phyloP scores from a whole-genome alignment of 2,113 vertebrate species.

The Globicephala melas region DNA sequence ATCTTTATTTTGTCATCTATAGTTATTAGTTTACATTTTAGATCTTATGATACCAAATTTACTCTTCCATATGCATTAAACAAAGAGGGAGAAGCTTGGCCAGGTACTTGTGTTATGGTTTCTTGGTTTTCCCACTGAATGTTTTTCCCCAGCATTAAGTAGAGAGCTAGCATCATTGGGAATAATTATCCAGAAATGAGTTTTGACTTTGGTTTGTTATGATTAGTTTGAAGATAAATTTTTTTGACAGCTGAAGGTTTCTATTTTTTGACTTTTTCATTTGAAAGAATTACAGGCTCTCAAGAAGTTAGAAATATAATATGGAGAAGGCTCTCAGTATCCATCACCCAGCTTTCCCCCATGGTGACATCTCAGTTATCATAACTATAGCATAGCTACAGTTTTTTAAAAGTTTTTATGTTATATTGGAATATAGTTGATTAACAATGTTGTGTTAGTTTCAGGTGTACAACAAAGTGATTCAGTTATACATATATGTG shows the following conservation, averaged over 20 bases:
- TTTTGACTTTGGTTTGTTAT: slow-evolving; percentile 18
- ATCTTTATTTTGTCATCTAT: slow-evolving; percentile 21
- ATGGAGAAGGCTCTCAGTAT: neutral
- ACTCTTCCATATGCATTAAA: neutral
- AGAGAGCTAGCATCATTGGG: neutral
- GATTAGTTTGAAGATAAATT: neutral
- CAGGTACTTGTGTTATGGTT: neutral
- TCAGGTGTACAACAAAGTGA: neutral
- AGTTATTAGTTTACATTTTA: neutral
- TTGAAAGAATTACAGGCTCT: neutral
- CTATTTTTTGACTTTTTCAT: neutral
- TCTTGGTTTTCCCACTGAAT: neutral
- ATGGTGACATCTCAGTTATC: neutral
- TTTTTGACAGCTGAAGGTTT: slow-evolving; percentile 38
- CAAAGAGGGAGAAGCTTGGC: neutral
- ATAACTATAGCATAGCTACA: neutral
- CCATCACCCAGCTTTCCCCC: neutral
- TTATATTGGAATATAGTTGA: neutral
- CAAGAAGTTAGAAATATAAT: neutral
- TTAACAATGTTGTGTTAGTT: neutral
- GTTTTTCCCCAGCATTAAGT: neutral
- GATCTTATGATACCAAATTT: neutral
- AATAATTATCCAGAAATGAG: slow-evolving; percentile 11
- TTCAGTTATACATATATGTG: neutral
- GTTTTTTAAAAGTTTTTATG: neutral